These are phyloP conservation scores for Pocillopora grandis DNA, from an alignment of 92 coral and sea anemone genomes.

Conservation along the genomic window DNA sequence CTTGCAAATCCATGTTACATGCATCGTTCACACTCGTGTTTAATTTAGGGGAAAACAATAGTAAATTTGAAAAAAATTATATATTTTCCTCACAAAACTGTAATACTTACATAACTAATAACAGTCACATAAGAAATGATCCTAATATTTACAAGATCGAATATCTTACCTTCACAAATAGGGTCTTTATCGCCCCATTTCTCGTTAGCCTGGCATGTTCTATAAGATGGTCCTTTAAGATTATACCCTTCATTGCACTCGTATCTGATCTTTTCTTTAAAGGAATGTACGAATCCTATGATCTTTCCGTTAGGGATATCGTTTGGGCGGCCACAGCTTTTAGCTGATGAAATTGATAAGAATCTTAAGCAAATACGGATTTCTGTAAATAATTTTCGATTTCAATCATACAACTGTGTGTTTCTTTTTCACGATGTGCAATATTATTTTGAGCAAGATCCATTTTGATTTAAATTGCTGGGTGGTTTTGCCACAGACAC, in stretches of 20 bases:
- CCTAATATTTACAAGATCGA: neutral
- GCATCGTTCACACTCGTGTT: no score
- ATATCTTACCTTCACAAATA: conserved; percentile 58
- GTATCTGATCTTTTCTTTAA: conserved; percentile 30
- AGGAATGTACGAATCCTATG: conserved; percentile 27
- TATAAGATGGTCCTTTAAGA: conserved; percentile 61
- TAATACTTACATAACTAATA: neutral
- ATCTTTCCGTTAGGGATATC: conserved; percentile 14
- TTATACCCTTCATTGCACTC: conserved; percentile 32
- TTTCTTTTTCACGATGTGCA: no score
- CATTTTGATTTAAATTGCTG: no score
- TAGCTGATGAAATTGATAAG: conserved; percentile 1
- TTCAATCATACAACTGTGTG: no score
- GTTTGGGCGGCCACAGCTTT: conserved; percentile 39
- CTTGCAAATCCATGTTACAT: no score
- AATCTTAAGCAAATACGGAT: neutral
- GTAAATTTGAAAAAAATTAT: no score
- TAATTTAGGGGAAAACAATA: no score
- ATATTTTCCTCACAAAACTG: no score
- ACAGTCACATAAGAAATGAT: no score
- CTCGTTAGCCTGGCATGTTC: conserved; percentile 73
- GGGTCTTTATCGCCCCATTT: conserved; percentile 80
- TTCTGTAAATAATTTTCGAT: no score
- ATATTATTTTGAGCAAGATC: no score
- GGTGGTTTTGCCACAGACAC: no score